Evolutionary conservation across 2,888 invertebrate species (phyloP).

Genomic region (Eretmocerus hayati): DNA sequence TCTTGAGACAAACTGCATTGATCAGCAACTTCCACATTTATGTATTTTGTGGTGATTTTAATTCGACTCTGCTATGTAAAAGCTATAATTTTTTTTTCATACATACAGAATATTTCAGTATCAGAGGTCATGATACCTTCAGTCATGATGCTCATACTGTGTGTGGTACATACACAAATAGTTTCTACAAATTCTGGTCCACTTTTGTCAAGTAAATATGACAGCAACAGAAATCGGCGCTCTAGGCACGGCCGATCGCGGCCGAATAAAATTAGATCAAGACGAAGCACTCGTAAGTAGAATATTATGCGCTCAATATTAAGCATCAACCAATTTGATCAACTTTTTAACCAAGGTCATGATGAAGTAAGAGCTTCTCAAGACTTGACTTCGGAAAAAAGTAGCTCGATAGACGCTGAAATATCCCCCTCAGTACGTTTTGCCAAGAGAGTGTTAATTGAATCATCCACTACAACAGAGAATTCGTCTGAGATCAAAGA

Average conservation of each 20-base stretch:
- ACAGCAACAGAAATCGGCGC: conserved; percentile 32
- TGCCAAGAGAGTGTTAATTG: conserved; percentile 40
- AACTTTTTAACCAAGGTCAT: no score
- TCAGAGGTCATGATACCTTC: conserved; percentile 68
- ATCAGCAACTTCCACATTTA: no score
- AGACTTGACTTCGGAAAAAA: conserved; percentile 32
- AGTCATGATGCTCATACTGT: conserved; percentile 65
- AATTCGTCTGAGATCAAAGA: conserved; percentile 15
- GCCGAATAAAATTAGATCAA: conserved; percentile 35
- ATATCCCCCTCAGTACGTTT: conserved; percentile 39
- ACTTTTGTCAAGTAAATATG: conserved; percentile 26
- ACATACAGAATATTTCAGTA: conserved; percentile 53
- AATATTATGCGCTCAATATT: background rate
- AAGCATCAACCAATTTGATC: background rate
- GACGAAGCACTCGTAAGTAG: conserved; percentile 34
- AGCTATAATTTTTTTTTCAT: conserved; percentile 26
- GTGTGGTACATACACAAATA: conserved; percentile 75
- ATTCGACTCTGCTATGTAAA: no score
- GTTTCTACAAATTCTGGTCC: conserved; percentile 58
- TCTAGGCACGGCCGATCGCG: conserved; percentile 36
- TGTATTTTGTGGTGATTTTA: no score
- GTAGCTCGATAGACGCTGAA: conserved; percentile 26
- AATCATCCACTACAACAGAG: conserved; percentile 22
- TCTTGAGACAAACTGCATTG: no score
- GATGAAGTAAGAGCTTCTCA: conserved; percentile 33